Percentiles rank a stretch among this genome's conserved stretches.
phyloP scores from a whole-genome alignment of 2,888 invertebrate species.

The Lepeophtheirus nordmannii region DNA sequence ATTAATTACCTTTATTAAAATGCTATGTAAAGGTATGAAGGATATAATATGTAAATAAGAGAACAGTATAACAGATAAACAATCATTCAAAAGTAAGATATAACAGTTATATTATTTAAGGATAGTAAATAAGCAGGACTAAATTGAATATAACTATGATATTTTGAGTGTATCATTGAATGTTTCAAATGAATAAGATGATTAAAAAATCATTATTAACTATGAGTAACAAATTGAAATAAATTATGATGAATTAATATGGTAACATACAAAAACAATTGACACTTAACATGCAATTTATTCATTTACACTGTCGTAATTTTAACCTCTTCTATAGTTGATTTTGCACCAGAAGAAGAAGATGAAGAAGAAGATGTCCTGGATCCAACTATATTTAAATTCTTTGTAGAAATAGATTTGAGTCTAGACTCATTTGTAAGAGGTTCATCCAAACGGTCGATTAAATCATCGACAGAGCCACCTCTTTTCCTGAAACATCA shows the following conservation, averaged over 20 bases:
- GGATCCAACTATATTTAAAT: constrained; percentile 13
- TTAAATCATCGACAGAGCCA: constrained; percentile 17
- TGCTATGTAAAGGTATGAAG: no score
- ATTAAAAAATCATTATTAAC: background rate
- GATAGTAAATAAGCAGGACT: background rate
- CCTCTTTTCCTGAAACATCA: constrained; percentile 11
- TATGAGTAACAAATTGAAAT: background rate
- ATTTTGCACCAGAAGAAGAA: background rate
- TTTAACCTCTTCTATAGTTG: background rate
- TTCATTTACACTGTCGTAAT: background rate
- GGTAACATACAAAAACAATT: background rate
- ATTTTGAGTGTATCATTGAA: background rate
- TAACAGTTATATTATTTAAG: no score
- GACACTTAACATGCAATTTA: background rate
- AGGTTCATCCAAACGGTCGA: constrained; percentile 15
- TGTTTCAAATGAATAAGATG: background rate
- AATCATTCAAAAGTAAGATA: no score
- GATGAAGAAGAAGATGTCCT: background rate
- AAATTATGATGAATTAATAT: background rate
- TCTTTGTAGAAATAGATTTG: constrained; percentile 16
- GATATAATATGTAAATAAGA: no score
- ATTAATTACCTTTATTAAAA: no score
- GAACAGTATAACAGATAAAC: no score
- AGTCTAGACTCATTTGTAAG: constrained; percentile 7
- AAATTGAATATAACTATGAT: background rate